Conservation (phyloP, 1,140 invertebrate species). For the Euborellia annulipes region DNA sequence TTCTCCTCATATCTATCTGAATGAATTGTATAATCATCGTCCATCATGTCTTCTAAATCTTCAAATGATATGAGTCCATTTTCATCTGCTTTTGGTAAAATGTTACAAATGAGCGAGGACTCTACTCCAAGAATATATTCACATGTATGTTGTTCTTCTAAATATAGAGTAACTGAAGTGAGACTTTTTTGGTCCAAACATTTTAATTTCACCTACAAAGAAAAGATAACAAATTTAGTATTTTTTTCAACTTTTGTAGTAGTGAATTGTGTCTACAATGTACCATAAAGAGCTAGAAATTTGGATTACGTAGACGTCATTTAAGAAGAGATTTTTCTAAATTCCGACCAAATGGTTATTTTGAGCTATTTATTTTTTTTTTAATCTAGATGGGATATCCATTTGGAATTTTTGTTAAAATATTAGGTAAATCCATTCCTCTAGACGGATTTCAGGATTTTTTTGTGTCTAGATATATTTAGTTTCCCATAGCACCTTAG, state of each 20-base stretch:
- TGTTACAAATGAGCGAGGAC: conserved; percentile 73
- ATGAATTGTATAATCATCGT: conserved; percentile 3
- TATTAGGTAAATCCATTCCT: too few relatives aligned
- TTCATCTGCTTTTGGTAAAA: conserved; percentile 57
- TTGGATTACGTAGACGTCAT: background rate
- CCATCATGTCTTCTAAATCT: background rate
- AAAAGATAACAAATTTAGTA: background rate
- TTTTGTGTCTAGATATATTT: too few relatives aligned
- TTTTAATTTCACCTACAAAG: conserved; percentile 51
- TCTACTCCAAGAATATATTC: conserved; percentile 86
- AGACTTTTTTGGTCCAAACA: conserved; percentile 50
- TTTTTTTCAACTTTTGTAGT: too few relatives aligned
- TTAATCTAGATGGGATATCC: background rate
- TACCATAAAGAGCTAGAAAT: background rate
- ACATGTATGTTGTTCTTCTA: conserved; percentile 79
- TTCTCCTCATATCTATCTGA: conserved; percentile 6
- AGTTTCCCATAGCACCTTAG: too few relatives aligned
- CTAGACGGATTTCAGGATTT: too few relatives aligned
- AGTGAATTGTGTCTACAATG: background rate
- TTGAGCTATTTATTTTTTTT: background rate
- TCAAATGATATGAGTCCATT: conserved; percentile 36
- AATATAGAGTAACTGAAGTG: conserved; percentile 68
- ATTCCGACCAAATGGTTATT: background rate
- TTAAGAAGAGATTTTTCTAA: background rate
- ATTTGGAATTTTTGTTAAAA: too few relatives aligned